Percentiles rank a stretch among this genome's conserved stretches.
phyloP scores from a whole-genome alignment of 2,888 invertebrate genomes.

The Fissipunctia ypsillon region DNA sequence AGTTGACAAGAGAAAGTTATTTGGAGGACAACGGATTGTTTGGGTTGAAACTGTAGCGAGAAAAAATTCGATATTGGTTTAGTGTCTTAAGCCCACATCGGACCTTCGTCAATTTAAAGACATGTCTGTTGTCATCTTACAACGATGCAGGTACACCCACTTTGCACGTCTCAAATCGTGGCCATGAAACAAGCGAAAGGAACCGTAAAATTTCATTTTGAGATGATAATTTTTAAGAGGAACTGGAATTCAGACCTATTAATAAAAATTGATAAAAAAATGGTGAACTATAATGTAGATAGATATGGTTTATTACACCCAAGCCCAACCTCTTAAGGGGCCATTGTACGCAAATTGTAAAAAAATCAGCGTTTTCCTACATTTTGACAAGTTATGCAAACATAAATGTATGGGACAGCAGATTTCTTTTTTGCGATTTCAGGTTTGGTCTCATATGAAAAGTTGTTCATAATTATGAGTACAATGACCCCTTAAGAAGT shows the following conservation, averaged over 20 bases:
- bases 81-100: constrained; percentile 52
- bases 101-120: constrained; percentile 62
- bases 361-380: too few species aligned
- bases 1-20: constrained; percentile 64
- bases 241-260: neutral
- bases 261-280: too few species aligned
- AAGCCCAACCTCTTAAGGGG: too few species aligned
- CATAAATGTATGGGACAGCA: too few species aligned
- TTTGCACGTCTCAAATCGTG: constrained; percentile 17
- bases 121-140: constrained; percentile 63
- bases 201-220: neutral
- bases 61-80: constrained; percentile 49
- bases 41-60: constrained; percentile 47
- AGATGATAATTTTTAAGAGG: neutral
- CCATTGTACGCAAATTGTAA: too few species aligned
- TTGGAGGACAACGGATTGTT: constrained; percentile 61
- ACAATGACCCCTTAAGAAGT: too few species aligned
- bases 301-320: too few species aligned
- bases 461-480: too few species aligned
- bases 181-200: constrained; percentile 37
- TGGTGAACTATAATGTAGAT: too few species aligned
- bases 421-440: too few species aligned
- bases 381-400: too few species aligned
- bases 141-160: constrained; percentile 53
- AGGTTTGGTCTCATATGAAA: too few species aligned